Evolutionary conservation across 2,888 invertebrate species (phyloP), one percentile per base, ranked within the genome.

Genomic region (Andrena minutula): DNA sequence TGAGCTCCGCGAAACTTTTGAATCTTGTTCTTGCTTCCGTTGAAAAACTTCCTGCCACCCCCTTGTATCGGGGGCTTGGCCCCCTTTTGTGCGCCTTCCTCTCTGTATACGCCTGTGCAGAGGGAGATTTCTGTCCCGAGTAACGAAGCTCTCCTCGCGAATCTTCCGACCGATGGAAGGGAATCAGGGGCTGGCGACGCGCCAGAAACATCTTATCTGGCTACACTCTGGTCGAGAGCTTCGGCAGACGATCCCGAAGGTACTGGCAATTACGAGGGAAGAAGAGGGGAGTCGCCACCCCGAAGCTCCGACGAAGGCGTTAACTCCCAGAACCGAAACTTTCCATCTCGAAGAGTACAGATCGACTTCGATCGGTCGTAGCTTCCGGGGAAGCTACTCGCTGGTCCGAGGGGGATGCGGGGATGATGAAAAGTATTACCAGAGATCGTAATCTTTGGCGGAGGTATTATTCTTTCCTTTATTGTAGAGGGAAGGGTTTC

Each of bases 111-210:
- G 30, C 4, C 7, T 10, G 10, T 30, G 3, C 47, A 20, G 41
- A 26, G 47, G 26, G 61, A 41, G 80, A 80, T 76, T 69, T 76
- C 70, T 68, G 35, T 53, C 69, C 66, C 12, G 41, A 58, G 70
- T 41, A 71, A 74, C 72, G 75, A 63, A 58, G 63, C 71, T 26
- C 71, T 26, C 10, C 58, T 35, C 49, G 63, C 71, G 70, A 65
- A 81, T 78, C 73, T 84, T 73, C 70, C 41, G 26, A n/a, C 10
- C 4, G 63, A 20, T 23, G 58, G 23, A 12, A 12, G 63, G 85
- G 89, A 91, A 91, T 90, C 90, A 80, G 79, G 79, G 69, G 72
- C 82, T 91, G 91, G 91, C 90, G 84, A 85, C 79, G 81, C 81
- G 89, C 91, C 91, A 91, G 87, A 82, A 86, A 87, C 82, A 89